These are phyloP conservation scores for Zaprionus kolodkinae DNA, from an alignment of 1,140 invertebrate genomes.

Conservation along the genomic window DNA sequence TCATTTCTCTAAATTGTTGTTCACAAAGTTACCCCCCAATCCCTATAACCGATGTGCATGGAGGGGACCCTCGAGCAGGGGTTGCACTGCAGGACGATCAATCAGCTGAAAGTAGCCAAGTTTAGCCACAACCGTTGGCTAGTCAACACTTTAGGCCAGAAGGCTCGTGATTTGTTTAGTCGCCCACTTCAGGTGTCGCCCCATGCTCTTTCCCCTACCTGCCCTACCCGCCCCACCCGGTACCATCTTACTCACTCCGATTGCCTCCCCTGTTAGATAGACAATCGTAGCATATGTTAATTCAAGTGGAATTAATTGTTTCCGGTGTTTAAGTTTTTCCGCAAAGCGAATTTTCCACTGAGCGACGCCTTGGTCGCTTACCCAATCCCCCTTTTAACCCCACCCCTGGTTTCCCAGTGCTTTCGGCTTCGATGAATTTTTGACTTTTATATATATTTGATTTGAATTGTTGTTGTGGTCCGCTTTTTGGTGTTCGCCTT, in stretches of 20 bases:
- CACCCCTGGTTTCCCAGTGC: too few relatives aligned
- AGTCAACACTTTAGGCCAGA: conserved; percentile 64
- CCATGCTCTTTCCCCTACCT: too few relatives aligned
- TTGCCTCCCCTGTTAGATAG: conserved; percentile 7
- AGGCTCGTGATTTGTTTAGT: conserved; percentile 45
- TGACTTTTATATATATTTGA: conserved; percentile 78
- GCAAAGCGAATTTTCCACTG: conserved; percentile 73
- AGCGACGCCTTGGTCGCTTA: conserved; percentile 48
- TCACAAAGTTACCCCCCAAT: conserved; percentile 23
- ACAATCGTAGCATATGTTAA: conserved; percentile 81
- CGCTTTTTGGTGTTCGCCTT: conserved; percentile 58
- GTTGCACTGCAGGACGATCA: conserved; percentile 52
- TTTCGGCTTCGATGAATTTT: conserved; percentile 72
- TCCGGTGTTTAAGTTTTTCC: conserved; percentile 84
- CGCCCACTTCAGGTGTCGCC: conserved; percentile 4
- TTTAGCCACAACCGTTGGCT: conserved; percentile 26
- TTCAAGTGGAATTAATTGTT: conserved; percentile 84
- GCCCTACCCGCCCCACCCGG: conserved; percentile 2
- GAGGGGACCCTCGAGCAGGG: not conserved
- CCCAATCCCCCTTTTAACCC: conserved; percentile 4
- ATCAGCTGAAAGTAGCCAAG: conserved; percentile 44
- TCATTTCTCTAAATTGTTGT: conserved; percentile 64
- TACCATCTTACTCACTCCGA: not conserved
- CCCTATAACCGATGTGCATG: too few relatives aligned
- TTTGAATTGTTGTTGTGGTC: conserved; percentile 82